Percentiles rank a stretch among this genome's conserved stretches.
Conservation (phyloP, 2,113 vertebrate species). For the Mandrillus leucophaeus region DNA sequence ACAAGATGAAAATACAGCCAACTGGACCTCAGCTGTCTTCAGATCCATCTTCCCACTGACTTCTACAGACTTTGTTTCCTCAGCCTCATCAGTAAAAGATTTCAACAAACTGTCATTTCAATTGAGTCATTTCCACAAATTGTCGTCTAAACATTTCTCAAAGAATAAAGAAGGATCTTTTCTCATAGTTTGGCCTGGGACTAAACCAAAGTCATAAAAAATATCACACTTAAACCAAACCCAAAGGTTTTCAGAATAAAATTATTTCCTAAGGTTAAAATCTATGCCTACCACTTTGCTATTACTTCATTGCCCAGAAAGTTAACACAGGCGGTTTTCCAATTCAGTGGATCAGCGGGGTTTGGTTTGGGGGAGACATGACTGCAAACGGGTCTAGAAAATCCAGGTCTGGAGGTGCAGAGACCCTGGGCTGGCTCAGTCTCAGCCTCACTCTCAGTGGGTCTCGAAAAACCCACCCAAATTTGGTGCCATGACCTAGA, state of each 20-base stretch:
- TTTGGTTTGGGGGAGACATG: no score
- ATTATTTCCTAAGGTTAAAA: constrained; percentile 35
- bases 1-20: neutral
- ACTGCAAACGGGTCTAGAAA: neutral
- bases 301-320: neutral
- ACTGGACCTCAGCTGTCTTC: neutral
- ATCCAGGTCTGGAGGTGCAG: neutral
- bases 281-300: neutral
- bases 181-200: neutral
- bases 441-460: neutral
- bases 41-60: neutral
- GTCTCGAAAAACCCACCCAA: neutral
- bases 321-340: neutral
- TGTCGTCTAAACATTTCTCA: neutral
- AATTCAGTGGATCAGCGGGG: neutral
- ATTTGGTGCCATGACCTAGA: neutral
- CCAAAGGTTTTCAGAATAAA: neutral
- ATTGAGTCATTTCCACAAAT: neutral
- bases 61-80: neutral
- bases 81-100: neutral
- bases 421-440: neutral
- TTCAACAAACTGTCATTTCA: neutral
- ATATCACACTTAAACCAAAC: neutral
- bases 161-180: neutral
- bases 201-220: neutral